Conservation (phyloP, 2,113 vertebrate genomes). For the Coptodon bakossiorum region DNA sequence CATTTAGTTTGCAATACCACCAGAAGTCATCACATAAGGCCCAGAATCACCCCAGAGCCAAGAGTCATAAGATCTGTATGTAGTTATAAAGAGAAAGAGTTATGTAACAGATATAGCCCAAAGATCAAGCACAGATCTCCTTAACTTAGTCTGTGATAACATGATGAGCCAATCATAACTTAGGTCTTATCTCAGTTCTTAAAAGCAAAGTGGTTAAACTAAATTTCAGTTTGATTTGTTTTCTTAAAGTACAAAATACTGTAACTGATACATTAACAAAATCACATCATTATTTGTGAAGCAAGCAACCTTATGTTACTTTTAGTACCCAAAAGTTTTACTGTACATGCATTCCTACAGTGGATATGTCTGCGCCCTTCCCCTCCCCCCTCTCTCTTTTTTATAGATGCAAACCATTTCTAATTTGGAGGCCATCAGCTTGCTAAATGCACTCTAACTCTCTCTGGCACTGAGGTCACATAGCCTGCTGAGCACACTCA, state of each 20-base stretch:
- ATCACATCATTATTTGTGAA: not conserved
- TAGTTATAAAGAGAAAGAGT: not conserved
- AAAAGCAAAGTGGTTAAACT: not conserved
- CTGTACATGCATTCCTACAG: not conserved
- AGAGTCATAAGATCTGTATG: not conserved
- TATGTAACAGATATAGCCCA: not conserved
- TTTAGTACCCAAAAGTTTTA: not conserved
- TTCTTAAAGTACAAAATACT: not conserved
- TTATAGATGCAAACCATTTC: constrained; percentile 36
- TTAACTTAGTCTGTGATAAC: not conserved
- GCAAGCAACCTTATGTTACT: not conserved
- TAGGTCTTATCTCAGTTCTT: not conserved
- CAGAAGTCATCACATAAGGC: not conserved
- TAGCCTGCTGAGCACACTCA: constrained; percentile 37
- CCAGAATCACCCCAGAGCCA: not conserved
- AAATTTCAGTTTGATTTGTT: not conserved
- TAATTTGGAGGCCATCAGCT: constrained; percentile 61
- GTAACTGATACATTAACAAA: not conserved
- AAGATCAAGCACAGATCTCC: not conserved
- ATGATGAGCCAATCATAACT: not conserved
- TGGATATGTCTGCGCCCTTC: not conserved
- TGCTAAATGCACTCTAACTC: constrained; percentile 54
- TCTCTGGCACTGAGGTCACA: constrained; percentile 51
- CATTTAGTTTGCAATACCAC: not conserved
- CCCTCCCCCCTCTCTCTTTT: not conserved